phyloP scores from a whole-genome alignment of 2,113 vertebrate genomes.

The Lampris incognitus region DNA sequence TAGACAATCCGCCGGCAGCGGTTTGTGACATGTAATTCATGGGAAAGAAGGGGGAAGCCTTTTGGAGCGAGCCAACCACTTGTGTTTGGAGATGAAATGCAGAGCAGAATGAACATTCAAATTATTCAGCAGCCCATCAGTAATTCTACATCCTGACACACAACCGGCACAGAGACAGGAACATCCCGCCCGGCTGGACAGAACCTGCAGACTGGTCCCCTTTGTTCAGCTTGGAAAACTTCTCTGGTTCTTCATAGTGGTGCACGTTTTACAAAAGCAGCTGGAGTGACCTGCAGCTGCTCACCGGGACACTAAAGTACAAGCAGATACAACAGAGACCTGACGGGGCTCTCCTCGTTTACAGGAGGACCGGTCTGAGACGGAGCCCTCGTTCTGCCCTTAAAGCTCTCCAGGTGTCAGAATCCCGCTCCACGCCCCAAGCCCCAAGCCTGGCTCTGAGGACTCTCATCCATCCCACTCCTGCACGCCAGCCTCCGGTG shows the following conservation, averaged over 20 bases:
- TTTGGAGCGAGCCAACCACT: constrained; percentile 8
- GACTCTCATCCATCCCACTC: no score
- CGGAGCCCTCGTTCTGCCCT: no score
- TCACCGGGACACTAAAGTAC: constrained; percentile 8
- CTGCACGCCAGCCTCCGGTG: no score
- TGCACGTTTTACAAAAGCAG: background rate
- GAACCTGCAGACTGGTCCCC: no score
- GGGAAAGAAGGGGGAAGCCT: background rate
- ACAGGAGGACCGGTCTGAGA: constrained; percentile 24
- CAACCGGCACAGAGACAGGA: background rate
- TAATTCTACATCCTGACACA: constrained; percentile 3
- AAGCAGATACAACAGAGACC: background rate
- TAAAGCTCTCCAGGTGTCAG: no score
- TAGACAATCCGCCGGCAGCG: no score
- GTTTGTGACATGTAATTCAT: no score
- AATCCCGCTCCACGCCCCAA: no score
- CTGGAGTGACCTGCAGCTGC: constrained; percentile 36
- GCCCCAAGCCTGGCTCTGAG: no score
- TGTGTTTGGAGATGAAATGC: background rate
- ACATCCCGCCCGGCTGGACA: background rate
- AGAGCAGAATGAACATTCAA: constrained; percentile 7
- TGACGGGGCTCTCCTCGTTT: constrained; percentile 24
- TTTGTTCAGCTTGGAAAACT: no score
- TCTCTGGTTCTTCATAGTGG: no score
- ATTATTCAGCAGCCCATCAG: background rate